Evolutionary conservation across 2,797 vertebrate genomes (phyloP).

Genomic region (Sandelia bainsii): DNA sequence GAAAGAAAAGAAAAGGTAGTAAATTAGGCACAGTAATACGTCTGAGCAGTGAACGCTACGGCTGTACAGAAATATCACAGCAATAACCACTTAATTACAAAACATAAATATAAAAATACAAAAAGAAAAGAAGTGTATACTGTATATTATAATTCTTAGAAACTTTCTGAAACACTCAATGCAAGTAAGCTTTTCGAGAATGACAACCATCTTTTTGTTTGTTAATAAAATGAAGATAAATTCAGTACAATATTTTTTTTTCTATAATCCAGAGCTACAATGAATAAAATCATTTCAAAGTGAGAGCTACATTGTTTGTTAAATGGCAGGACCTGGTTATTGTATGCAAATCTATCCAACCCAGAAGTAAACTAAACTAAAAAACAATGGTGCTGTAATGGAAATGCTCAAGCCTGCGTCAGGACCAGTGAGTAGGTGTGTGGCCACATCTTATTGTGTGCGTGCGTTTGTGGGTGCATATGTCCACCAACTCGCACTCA

Average conservation of each 20-base stretch:
- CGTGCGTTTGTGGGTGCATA: slow-evolving; percentile 8
- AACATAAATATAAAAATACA: not conserved
- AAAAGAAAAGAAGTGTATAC: not conserved
- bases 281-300: not conserved
- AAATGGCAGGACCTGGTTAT: not conserved
- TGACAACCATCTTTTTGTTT: not conserved
- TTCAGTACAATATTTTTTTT: not conserved
- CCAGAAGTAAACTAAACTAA: slow-evolving; percentile 4
- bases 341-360: slow-evolving; percentile 10
- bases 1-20: not conserved
- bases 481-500: slow-evolving; percentile 65
- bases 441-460: slow-evolving; percentile 31
- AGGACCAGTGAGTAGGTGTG: slow-evolving; percentile 61
- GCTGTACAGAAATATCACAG: not conserved
- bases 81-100: not conserved
- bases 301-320: not conserved
- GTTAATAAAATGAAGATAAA: not conserved
- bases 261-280: not conserved
- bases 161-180: not conserved
- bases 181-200: too few species aligned
- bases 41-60: not conserved
- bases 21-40: too few species aligned
- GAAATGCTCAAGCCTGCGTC: slow-evolving; percentile 37
- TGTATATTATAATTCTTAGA: not conserved
- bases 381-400: slow-evolving; percentile 35